Conservation (phyloP, 2,888 invertebrate species). For the Sesamia inferens region DNA sequence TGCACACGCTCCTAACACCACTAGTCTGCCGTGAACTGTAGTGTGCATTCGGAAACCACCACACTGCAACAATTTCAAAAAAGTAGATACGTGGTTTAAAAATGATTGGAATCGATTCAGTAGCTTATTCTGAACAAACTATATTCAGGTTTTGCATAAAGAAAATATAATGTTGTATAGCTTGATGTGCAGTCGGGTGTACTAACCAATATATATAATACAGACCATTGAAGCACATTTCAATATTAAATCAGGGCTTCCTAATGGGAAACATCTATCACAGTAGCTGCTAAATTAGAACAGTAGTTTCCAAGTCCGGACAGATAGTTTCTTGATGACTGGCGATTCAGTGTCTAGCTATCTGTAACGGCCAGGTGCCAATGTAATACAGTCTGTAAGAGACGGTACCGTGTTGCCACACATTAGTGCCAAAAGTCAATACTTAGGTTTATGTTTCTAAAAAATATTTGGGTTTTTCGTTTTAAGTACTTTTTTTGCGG, state of each 20-base stretch:
- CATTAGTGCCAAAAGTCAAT: constrained; percentile 34
- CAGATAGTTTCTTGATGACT: constrained; percentile 54
- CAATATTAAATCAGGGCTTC: constrained; percentile 5
- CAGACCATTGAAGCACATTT: too few species aligned
- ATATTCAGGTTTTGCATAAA: too few species aligned
- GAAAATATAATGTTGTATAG: too few species aligned
- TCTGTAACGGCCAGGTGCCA: constrained; percentile 54
- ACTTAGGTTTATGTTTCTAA: constrained; percentile 5
- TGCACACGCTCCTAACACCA: too few species aligned
- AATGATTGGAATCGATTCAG: too few species aligned
- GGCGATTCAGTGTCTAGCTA: constrained; percentile 47
- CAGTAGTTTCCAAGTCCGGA: constrained; percentile 36
- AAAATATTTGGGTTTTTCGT: constrained; percentile 1
- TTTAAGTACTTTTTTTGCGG: neutral
- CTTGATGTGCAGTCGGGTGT: too few species aligned
- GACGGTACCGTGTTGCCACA: too few species aligned
- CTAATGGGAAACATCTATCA: constrained; percentile 22
- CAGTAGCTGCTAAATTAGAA: constrained; percentile 35
- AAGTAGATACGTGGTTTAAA: too few species aligned
- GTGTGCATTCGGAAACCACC: too few species aligned
- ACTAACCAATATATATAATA: neutral
- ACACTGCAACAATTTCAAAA: too few species aligned
- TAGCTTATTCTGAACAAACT: too few species aligned
- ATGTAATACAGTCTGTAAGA: constrained; percentile 37
- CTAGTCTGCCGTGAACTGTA: too few species aligned